Evolutionary conservation across 1,140 invertebrate genomes (phyloP).

Genomic region (Drosophila sproati): DNA sequence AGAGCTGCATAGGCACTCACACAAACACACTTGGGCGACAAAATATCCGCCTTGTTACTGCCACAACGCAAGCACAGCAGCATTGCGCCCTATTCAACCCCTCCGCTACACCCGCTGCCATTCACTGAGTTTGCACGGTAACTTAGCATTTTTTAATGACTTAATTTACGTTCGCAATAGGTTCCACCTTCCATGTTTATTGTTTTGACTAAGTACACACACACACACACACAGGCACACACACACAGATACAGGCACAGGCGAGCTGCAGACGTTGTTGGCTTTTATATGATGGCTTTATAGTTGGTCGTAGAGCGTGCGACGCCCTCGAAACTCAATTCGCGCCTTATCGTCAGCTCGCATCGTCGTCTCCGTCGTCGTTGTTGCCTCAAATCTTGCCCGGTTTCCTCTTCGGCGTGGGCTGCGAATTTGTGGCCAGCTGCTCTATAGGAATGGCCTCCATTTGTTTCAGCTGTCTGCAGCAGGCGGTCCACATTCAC

Average conservation of each 20-base stretch:
- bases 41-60: slow-evolving; percentile 63
- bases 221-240: slow-evolving; percentile 17
- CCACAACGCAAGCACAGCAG: slow-evolving; percentile 30
- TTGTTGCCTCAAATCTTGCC: slow-evolving; percentile 48
- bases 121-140: slow-evolving; percentile 36
- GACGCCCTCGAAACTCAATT: slow-evolving; percentile 72
- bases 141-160: slow-evolving; percentile 82
- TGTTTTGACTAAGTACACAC: slow-evolving; percentile 77
- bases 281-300: slow-evolving; percentile 60
- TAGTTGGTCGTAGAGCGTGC: slow-evolving; percentile 71
- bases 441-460: slow-evolving; percentile 52
- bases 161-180: slow-evolving; percentile 83
- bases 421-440: slow-evolving; percentile 69
- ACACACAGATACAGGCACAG: background rate
- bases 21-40: slow-evolving; percentile 55
- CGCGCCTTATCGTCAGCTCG: slow-evolving; percentile 66
- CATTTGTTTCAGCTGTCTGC: slow-evolving; percentile 48
- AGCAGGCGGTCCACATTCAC: slow-evolving; percentile 37
- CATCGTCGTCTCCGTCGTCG: slow-evolving; percentile 54
- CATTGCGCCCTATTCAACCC: background rate
- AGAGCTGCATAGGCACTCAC: slow-evolving; percentile 35
- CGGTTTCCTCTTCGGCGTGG: slow-evolving; percentile 73
- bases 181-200: slow-evolving; percentile 82
- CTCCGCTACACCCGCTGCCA: slow-evolving; percentile 21
- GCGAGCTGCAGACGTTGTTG: slow-evolving; percentile 19